phyloP scores from a whole-genome alignment of 2,888 invertebrate genomes.

The Habrosyne pyritoides region DNA sequence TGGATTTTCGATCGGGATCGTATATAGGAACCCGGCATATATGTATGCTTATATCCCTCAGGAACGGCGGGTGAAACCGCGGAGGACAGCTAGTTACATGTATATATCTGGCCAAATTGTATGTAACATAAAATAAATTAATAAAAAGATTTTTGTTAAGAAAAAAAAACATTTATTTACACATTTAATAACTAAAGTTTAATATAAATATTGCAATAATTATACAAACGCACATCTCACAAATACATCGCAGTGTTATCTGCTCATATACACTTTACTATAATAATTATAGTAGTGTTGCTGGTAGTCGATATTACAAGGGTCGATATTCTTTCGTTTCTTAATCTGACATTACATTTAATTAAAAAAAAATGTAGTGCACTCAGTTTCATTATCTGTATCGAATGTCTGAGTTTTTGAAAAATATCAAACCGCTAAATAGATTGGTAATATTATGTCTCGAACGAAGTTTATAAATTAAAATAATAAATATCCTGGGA shows the following conservation, averaged over 20 bases:
- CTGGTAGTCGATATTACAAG: background rate
- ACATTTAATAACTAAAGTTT: conserved; percentile 63
- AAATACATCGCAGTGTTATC: conserved; percentile 19
- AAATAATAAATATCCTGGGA: too few species aligned
- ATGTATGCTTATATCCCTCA: too few species aligned
- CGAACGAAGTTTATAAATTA: too few species aligned
- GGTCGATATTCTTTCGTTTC: background rate
- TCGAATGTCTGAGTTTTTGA: too few species aligned
- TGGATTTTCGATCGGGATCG: too few species aligned
- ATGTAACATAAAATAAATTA: conserved; percentile 24
- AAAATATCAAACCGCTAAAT: too few species aligned
- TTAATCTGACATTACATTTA: too few species aligned
- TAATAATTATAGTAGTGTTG: conserved; percentile 4
- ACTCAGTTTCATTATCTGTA: too few species aligned
- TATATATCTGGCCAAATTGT: background rate
- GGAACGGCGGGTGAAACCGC: too few species aligned
- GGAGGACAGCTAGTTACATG: background rate
- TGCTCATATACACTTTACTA: conserved; percentile 20
- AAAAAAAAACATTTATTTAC: conserved; percentile 73
- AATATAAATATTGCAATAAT: conserved; percentile 59
- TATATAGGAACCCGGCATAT: too few species aligned
- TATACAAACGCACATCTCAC: conserved; percentile 27
- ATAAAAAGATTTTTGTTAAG: conserved; percentile 38
- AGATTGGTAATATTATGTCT: too few species aligned
- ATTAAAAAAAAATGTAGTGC: too few species aligned